Conservation (phyloP, 2,797 vertebrate genomes). For the Macropus fuliginosus region DNA sequence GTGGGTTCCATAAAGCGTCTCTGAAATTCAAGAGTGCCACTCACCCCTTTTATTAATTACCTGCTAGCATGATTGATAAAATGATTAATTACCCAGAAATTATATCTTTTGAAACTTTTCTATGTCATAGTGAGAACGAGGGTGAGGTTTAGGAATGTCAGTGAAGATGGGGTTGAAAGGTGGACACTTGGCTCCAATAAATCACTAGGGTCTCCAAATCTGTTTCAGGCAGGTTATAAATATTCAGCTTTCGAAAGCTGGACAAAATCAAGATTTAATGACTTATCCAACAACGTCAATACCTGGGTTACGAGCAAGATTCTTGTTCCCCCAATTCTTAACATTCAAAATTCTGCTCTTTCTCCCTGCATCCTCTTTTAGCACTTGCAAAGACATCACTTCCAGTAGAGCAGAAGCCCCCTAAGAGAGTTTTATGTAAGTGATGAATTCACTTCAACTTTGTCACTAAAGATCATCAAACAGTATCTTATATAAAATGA, state of each 20-base stretch:
- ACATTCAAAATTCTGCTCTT: neutral
- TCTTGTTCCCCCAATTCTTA: neutral
- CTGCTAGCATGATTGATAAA: neutral
- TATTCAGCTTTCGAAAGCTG: neutral
- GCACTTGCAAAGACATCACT: neutral
- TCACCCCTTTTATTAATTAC: neutral
- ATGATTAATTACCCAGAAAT: neutral
- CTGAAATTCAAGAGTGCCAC: neutral
- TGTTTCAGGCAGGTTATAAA: neutral
- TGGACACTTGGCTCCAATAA: neutral
- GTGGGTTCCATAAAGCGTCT: neutral
- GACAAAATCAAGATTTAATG: neutral
- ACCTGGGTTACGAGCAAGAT: neutral
- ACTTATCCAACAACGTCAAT: neutral
- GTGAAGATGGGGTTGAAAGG: neutral
- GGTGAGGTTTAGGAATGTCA: neutral
- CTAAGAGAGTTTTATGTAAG: neutral
- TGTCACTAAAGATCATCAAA: neutral
- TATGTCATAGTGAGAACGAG: neutral
- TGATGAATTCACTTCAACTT: constrained; percentile 4
- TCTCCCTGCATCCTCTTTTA: neutral
- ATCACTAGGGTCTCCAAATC: neutral
- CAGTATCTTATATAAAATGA: constrained; percentile 36
- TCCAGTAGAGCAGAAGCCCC: neutral
- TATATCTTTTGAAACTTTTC: neutral